These are phyloP conservation scores for Carassius auratus DNA, from an alignment of 2,113 vertebrate species.

Conservation along the genomic window DNA sequence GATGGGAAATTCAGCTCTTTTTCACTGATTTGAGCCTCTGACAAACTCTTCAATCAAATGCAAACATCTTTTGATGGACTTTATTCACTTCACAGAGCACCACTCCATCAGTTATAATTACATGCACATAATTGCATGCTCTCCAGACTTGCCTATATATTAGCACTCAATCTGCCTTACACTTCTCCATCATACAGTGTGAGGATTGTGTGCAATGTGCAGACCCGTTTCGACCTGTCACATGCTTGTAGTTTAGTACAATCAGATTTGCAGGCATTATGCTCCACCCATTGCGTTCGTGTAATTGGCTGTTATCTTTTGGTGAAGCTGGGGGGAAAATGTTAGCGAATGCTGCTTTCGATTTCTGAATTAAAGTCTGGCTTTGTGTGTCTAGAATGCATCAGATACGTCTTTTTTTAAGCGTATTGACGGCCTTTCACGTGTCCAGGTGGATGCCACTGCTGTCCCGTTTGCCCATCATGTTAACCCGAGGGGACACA, in stretches of 20 bases:
- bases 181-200: constrained; percentile 18
- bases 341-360: not conserved
- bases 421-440: not conserved
- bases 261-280: not conserved
- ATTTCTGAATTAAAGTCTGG: not conserved
- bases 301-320: constrained; percentile 2
- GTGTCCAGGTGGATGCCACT: not conserved
- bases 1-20: constrained; percentile 16
- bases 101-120: constrained; percentile 40
- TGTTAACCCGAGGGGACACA: constrained; percentile 9
- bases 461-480: constrained; percentile 9
- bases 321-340: not conserved
- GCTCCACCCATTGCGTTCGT: not conserved
- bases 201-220: not conserved
- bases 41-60: constrained; percentile 35
- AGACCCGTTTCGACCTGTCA: not conserved
- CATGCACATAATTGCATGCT: constrained; percentile 22
- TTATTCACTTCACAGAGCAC: not conserved
- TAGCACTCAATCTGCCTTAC: not conserved
- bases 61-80: constrained; percentile 28
- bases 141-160: constrained; percentile 17
- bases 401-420: constrained; percentile 5
- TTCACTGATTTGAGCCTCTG: not conserved
- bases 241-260: not conserved
- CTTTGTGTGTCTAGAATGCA: not conserved